Base-by-base conservation (phyloP, 2,113 vertebrate genomes). In the Ammodytes marinus region DNA sequence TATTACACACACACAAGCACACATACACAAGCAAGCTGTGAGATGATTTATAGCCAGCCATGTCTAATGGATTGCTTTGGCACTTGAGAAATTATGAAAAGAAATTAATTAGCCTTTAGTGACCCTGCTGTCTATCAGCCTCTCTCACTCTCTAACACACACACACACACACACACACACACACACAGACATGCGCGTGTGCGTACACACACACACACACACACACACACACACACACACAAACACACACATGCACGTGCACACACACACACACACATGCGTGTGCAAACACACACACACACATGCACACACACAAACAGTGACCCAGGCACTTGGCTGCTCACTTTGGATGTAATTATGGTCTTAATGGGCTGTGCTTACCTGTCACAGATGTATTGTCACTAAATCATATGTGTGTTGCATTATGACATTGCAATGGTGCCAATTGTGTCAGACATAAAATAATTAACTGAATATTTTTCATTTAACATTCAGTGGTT, bases 81-180 rank as follows among this genome's bases (percentile, higher is more conserved):
- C 91, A 92, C 91, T 88, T 83, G 84, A 91, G 87, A 93, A 95
- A 95, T 95, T 95, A 93, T 94, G 91, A 93, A 94, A 94, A 93
- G 85, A 94, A 94, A 94, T 94, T 90, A 95, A 95, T 95, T 95
- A 95, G 90, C 93, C 94, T 95, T 91, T 84, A 86, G 91, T 84
- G 90, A 94, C 95, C 94, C 92, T 83, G 87, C 93, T 92, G 88
- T 95, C 94, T 83, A 83, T 89, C 88, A 88, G 54, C 11, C 69
- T 74, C 77, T 68, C 86, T 76, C 74, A 40, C 8, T 77, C 40
- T 64, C 74, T 65, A 52, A 50, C 77, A 4, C 17, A 53, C 1
- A 4, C 12, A 50, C 49, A 50, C 49, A 50, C 49, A 50, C 49
- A 50, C 47, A 50, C 8, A 1, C 9, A 50, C 8, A 50, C 14